Percentiles rank a stretch among this genome's conserved stretches.
Evolutionary conservation across 2,888 invertebrate genomes (phyloP).

Genomic region (Ormia ochracea): DNA sequence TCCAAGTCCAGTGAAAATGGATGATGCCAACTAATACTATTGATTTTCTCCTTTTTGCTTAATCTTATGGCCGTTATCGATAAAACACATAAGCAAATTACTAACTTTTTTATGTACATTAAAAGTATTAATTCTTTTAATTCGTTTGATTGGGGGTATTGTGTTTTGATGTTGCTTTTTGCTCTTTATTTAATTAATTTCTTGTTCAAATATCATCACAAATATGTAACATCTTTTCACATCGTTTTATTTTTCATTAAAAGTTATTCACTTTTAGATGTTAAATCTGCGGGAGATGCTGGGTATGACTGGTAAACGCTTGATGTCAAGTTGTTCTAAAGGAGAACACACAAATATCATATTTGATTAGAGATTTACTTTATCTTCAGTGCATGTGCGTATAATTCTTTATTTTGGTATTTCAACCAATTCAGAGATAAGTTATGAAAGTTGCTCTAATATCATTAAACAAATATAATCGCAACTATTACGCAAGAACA

Average conservation of each 20-base stretch:
- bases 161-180: not conserved
- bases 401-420: too few species aligned
- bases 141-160: slow-evolving; percentile 8
- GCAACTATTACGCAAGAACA: too few species aligned
- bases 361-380: slow-evolving; percentile 7
- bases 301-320: slow-evolving; percentile 3
- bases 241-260: slow-evolving; percentile 39
- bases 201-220: not conserved
- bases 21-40: slow-evolving; percentile 13
- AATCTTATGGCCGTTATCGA: too few species aligned
- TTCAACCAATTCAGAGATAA: too few species aligned
- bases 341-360: not conserved
- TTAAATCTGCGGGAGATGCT: not conserved
- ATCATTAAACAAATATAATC: too few species aligned
- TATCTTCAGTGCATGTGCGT: not conserved
- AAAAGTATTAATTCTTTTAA: not conserved
- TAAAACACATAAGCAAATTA: not conserved
- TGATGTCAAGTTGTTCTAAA: slow-evolving; percentile 13
- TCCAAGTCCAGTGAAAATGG: not conserved
- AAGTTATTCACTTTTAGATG: slow-evolving; percentile 38
- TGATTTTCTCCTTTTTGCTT: slow-evolving; percentile 6
- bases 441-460: too few species aligned
- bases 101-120: not conserved
- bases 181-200: slow-evolving; percentile 31
- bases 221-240: slow-evolving; percentile 23